Evolutionary conservation across 2,113 vertebrate species (phyloP).

Genomic region (Syngnathus floridae): DNA sequence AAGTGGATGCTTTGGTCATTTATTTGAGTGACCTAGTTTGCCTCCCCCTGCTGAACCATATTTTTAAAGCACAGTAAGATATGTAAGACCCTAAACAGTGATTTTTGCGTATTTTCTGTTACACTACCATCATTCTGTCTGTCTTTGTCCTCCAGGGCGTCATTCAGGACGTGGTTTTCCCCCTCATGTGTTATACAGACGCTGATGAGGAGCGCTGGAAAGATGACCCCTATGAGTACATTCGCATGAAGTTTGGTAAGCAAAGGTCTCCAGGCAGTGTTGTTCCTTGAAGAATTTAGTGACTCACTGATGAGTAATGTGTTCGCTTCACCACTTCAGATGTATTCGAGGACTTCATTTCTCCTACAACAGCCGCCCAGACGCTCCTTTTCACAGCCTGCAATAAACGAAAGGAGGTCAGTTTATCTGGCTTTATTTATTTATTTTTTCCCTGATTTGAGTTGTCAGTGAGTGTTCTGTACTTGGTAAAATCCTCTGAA

Average conservation of each 20-base stretch:
- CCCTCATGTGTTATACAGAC: conserved; percentile 98
- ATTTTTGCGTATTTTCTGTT: neutral
- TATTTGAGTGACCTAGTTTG: neutral
- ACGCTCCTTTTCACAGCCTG: conserved; percentile 94
- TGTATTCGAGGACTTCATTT: conserved; percentile 99
- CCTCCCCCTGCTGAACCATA: neutral
- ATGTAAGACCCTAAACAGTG: neutral
- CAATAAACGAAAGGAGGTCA: conserved; percentile 98
- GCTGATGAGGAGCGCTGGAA: conserved; percentile 97
- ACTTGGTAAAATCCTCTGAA: neutral
- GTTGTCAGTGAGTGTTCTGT: neutral
- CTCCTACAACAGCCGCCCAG: conserved; percentile 95
- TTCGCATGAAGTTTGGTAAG: conserved; percentile 98
- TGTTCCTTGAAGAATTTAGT: neutral
- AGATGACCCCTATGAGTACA: conserved; percentile 98
- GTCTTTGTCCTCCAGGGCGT: conserved; percentile 61
- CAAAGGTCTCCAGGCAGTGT: neutral
- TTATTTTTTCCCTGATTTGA: neutral
- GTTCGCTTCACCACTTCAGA: conserved; percentile 63
- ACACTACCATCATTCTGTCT: neutral
- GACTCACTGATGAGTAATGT: conserved; percentile 8
- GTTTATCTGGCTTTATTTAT: conserved; percentile 13
- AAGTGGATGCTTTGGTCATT: neutral
- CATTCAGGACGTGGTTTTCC: conserved; percentile 76
- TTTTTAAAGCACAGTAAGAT: neutral